phyloP scores from a whole-genome alignment of 2,888 invertebrate species.

The Galeruca laticollis region DNA sequence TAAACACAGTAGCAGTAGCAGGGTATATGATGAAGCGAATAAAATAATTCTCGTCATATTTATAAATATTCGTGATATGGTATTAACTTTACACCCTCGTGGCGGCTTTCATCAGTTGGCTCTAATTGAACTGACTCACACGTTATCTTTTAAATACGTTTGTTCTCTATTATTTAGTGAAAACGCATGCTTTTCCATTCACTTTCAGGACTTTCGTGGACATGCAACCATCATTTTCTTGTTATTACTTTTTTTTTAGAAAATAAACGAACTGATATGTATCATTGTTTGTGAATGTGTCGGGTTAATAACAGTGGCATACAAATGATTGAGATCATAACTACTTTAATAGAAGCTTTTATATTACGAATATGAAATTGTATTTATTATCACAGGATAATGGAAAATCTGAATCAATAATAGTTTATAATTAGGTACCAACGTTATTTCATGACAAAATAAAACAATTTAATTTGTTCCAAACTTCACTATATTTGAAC shows the following conservation, averaged over 20 bases:
- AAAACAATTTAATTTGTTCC: too few relatives aligned
- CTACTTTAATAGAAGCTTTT: not conserved
- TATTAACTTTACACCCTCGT: not conserved
- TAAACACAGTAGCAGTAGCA: too few relatives aligned
- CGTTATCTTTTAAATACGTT: not conserved
- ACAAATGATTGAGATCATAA: too few relatives aligned
- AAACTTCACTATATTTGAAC: too few relatives aligned
- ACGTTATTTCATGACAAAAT: too few relatives aligned
- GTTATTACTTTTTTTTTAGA: not conserved
- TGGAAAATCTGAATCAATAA: too few relatives aligned
- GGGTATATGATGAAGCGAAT: too few relatives aligned
- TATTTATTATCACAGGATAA: too few relatives aligned
- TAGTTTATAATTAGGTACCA: too few relatives aligned
- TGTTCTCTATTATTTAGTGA: constrained; percentile 5
- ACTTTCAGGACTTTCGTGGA: constrained; percentile 16
- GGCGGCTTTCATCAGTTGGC: not conserved
- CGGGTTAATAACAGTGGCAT: not conserved
- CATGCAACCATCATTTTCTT: constrained; percentile 14
- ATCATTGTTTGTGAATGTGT: constrained; percentile 16
- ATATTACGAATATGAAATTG: too few relatives aligned
- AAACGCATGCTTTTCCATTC: constrained; percentile 1
- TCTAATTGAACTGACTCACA: constrained; percentile 6
- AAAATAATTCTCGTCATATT: not conserved
- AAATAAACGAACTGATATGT: not conserved
- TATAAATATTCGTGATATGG: not conserved